phyloP scores from a whole-genome alignment of 2,113 vertebrate genomes.

The Notechis scutatus region DNA sequence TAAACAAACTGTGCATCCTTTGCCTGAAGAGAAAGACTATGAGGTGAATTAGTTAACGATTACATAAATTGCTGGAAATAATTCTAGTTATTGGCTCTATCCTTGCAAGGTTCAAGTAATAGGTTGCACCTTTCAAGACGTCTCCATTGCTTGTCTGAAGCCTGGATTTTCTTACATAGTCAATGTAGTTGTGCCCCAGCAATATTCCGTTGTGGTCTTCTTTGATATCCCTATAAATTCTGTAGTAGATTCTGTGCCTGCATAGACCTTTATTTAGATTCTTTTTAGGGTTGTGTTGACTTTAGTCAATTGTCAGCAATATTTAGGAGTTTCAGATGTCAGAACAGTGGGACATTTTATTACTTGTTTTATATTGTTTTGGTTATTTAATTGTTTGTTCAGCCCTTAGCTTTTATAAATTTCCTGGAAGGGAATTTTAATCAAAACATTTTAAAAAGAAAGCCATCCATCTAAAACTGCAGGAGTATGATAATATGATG shows the following conservation, averaged over 20 bases:
- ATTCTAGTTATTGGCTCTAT: not conserved
- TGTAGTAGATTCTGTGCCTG: not conserved
- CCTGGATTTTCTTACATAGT: not conserved
- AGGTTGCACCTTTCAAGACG: not conserved
- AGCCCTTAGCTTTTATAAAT: not conserved
- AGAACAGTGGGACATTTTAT: not conserved
- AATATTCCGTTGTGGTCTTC: not conserved
- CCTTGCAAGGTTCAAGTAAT: not conserved
- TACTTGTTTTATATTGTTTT: not conserved
- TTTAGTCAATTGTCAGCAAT: not conserved
- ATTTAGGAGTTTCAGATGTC: not conserved
- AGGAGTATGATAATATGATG: not conserved
- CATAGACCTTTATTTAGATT: not conserved
- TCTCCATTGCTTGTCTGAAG: not conserved
- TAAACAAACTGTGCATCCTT: constrained; percentile 3
- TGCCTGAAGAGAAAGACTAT: constrained; percentile 41
- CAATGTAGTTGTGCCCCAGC: not conserved
- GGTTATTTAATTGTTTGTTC: not conserved
- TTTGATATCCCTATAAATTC: not conserved
- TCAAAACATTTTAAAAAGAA: not conserved
- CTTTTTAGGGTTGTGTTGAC: not conserved
- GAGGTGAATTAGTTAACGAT: constrained; percentile 56
- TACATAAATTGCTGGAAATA: not conserved
- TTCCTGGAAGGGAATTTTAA: not conserved
- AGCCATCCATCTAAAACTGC: not conserved